Conservation (phyloP, 2,797 vertebrate genomes). For the Pipistrellus nathusii region DNA sequence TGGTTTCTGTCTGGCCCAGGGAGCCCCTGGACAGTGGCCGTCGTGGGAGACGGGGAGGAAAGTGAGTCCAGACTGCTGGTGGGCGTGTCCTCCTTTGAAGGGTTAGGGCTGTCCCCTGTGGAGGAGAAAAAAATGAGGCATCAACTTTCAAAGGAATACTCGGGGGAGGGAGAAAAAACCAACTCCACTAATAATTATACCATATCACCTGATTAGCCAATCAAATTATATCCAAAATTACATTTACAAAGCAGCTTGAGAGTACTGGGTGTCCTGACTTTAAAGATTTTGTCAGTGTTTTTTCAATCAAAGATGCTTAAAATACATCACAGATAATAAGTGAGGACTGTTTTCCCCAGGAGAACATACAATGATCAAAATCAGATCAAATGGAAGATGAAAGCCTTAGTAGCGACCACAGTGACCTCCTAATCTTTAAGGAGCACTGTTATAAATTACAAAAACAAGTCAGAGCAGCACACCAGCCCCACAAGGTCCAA, state of each 20-base stretch:
- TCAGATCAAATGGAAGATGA: constrained; percentile 56
- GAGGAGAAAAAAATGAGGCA: constrained; percentile 37
- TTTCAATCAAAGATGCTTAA: constrained; percentile 62
- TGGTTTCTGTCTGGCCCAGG: constrained; percentile 88
- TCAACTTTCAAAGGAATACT: constrained; percentile 52
- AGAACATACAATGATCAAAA: constrained; percentile 40
- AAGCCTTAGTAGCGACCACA: constrained; percentile 24
- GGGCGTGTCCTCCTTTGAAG: constrained; percentile 91
- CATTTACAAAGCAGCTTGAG: constrained; percentile 15
- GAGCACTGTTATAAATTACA: background rate
- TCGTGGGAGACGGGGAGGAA: constrained; percentile 94
- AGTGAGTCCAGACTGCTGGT: constrained; percentile 95
- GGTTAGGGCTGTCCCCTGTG: constrained; percentile 87
- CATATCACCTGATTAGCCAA: background rate
- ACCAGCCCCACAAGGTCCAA: background rate
- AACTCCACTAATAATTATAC: background rate
- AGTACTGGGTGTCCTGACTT: constrained; percentile 32
- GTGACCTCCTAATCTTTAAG: constrained; percentile 1
- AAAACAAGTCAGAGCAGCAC: background rate
- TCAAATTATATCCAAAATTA: constrained; percentile 42
- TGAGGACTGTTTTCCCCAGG: constrained; percentile 11
- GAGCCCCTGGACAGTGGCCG: constrained; percentile 87
- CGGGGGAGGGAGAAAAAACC: background rate
- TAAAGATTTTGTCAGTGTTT: background rate
- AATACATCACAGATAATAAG: constrained; percentile 55